Evolutionary conservation across 2,888 invertebrate species (phyloP).

Genomic region (Rutpela maculata): DNA sequence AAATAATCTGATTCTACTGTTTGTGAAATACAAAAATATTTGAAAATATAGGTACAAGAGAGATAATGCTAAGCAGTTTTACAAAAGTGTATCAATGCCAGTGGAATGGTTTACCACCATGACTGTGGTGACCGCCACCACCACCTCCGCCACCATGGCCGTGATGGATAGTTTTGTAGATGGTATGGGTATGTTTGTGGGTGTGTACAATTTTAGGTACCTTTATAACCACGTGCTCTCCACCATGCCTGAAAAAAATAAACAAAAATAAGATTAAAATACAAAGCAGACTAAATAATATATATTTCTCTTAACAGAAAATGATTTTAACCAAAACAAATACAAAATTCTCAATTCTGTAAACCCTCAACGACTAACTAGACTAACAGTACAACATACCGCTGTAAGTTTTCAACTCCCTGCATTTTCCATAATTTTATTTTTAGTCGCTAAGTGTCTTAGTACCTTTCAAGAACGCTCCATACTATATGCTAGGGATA

Average conservation of each 20-base stretch:
- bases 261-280: background rate
- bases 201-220: slow-evolving; percentile 82
- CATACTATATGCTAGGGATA: too few relatives aligned
- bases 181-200: slow-evolving; percentile 83
- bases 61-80: slow-evolving; percentile 34
- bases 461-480: too few relatives aligned
- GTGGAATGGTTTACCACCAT: slow-evolving; percentile 63
- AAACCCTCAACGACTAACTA: too few relatives aligned
- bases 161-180: slow-evolving; percentile 82
- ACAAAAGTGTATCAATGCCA: slow-evolving; percentile 49
- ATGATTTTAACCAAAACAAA: too few relatives aligned
- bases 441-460: too few relatives aligned
- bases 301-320: too few relatives aligned
- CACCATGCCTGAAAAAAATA: slow-evolving; percentile 57
- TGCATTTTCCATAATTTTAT: too few relatives aligned
- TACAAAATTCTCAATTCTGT: too few relatives aligned
- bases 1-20: background rate
- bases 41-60: slow-evolving; percentile 17
- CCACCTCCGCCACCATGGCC: slow-evolving; percentile 69
- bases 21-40: background rate
- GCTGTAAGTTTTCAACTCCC: too few relatives aligned
- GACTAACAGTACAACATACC: too few relatives aligned
- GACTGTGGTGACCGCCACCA: slow-evolving; percentile 62
- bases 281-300: background rate
- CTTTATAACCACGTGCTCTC: slow-evolving; percentile 80